phyloP scores from a whole-genome alignment of 2,113 vertebrate genomes.

The Callorhinus ursinus region DNA sequence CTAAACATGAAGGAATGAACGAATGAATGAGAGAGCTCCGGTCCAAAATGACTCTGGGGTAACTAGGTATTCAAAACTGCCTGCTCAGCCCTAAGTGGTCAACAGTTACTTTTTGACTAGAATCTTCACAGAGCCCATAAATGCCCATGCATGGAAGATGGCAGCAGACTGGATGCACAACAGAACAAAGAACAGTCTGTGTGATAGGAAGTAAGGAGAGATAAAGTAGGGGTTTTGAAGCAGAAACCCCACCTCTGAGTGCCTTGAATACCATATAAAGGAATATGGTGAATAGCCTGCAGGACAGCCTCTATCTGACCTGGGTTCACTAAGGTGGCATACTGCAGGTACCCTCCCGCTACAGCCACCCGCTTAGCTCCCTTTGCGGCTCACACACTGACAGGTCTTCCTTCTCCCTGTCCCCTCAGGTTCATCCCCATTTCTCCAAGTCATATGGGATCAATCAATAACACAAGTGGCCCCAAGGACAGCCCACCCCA shows the following conservation, averaged over 20 bases:
- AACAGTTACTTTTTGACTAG: conserved; percentile 17
- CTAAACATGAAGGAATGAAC: not conserved
- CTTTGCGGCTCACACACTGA: not conserved
- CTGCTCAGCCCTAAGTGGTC: not conserved
- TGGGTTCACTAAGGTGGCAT: not conserved
- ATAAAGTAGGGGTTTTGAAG: not conserved
- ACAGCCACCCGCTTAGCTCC: not conserved
- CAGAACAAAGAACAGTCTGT: not conserved
- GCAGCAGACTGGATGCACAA: conserved; percentile 33
- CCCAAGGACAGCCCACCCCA: not conserved
- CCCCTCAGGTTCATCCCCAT: not conserved
- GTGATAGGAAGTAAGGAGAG: not conserved
- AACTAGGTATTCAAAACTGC: not conserved
- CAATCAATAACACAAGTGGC: conserved; percentile 44
- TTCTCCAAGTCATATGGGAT: not conserved
- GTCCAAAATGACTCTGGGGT: conserved; percentile 10
- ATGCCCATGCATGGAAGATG: conserved; percentile 4
- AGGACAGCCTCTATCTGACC: not conserved
- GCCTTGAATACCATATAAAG: conserved; percentile 2
- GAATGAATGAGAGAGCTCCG: not conserved
- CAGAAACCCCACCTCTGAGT: not conserved
- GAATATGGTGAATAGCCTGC: not conserved
- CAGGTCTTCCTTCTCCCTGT: not conserved
- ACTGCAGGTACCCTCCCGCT: not conserved
- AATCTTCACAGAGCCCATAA: conserved; percentile 32